Evolutionary conservation across 2,797 vertebrate species (phyloP), one percentile per base, ranked within the genome.

Genomic region (Coranthus polyacanthus): DNA sequence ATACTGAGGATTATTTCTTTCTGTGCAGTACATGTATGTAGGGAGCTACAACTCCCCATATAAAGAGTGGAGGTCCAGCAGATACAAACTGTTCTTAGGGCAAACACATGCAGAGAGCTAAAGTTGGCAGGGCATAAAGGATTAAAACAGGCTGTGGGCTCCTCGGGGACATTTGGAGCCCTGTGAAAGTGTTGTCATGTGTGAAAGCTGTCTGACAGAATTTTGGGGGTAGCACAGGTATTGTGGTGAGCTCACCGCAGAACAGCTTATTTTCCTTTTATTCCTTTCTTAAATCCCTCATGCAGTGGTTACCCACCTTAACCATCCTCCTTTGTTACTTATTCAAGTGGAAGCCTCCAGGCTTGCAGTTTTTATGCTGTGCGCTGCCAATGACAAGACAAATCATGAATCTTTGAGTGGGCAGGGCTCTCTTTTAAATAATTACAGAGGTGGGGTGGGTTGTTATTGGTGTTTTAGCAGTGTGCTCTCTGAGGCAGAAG

Each of bases 141-240:
- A 86, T 77, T 26, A 75, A 38, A 71, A 50, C 41, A 43, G 68
- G 53, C 62, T 58, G 36, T 7, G 6, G 22, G 75, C 36, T 64
- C 63, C 67, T 68, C 45, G 12, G 26, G 58, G 75, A 12, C 77
- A 38, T 76, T 54, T 55, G 49, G 13, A 68, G 55, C 55, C 55
- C 13, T 39, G 61, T 78, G 41, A 72, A 72, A 75, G 39, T 58
- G 55, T 61, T 13, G 11, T 72, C 51, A 52, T 21, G 34, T 77
- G 77, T 81, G 72, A 74, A 74, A 73, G 53, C 65, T 45, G 50
- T 63, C 44, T 68, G 68, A 60, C 70, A 72, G 55, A 78, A 73
- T 37, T 56, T 50, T 54, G 8, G 22, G 61, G 49, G 22, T 37
- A 15, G 38, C 2, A n/a, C 15, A 29, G 29, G 11, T n/a, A 49